A percentile compares a stretch with the other conserved stretches of the same genome.
These are phyloP conservation scores for Drosophila demipolita DNA, from an alignment of 2,888 invertebrate species.

Conservation along the genomic window DNA sequence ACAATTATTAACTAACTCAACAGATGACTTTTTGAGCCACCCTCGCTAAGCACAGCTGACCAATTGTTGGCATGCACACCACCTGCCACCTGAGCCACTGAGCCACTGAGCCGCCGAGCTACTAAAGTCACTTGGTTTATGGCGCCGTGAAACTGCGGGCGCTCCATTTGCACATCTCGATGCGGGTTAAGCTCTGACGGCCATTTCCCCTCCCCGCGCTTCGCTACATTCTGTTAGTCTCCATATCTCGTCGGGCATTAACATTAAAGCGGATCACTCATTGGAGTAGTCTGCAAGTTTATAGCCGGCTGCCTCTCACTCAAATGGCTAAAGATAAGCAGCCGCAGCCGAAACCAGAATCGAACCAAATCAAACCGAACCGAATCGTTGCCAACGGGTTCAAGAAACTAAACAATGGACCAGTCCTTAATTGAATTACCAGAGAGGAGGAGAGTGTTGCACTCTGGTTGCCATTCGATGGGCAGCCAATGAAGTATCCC, in stretches of 20 bases:
- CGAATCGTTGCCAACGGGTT: constrained; percentile 37
- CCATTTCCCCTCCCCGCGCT: too few species aligned
- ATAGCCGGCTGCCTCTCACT: constrained; percentile 39
- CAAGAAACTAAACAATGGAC: constrained; percentile 74
- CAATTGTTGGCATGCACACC: constrained; percentile 48
- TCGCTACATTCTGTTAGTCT: not conserved
- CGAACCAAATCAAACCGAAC: not conserved
- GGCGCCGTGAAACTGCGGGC: constrained; percentile 72
- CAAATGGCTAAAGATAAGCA: constrained; percentile 45
- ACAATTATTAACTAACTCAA: not conserved
- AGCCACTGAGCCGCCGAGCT: constrained; percentile 49
- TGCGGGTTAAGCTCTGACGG: constrained; percentile 62
- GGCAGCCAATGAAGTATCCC: constrained; percentile 54
- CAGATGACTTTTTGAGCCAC: not conserved
- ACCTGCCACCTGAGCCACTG: constrained; percentile 48
- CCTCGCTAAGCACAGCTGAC: constrained; percentile 24
- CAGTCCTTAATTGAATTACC: constrained; percentile 70
- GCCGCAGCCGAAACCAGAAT: constrained; percentile 9
- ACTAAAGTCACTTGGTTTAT: constrained; percentile 78
- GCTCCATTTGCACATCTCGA: constrained; percentile 64
- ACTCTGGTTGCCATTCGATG: constrained; percentile 36
- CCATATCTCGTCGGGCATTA: constrained; percentile 52
- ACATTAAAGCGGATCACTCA: constrained; percentile 71
- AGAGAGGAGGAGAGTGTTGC: constrained; percentile 36
- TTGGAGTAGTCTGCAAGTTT: constrained; percentile 44